Conservation (phyloP, 2,797 vertebrate genomes). For the Acanthurus leucopareius region DNA sequence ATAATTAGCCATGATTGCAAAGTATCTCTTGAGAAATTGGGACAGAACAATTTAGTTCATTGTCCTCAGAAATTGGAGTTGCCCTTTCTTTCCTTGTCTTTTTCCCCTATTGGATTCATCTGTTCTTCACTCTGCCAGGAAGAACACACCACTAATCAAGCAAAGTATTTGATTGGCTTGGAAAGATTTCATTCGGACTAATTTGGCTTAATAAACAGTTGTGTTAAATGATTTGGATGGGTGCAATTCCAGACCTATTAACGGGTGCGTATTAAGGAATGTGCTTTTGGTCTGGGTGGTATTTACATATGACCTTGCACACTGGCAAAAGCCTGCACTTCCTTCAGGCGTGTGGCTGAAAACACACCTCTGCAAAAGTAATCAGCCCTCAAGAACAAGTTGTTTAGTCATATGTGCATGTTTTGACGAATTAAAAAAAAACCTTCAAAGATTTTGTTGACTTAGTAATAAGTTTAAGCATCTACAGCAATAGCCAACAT, state of each 20-base stretch:
- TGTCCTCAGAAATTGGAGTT: conserved; percentile 80
- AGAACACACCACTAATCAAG: conserved; percentile 74
- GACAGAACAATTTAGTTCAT: conserved; percentile 80
- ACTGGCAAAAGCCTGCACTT: conserved; percentile 47
- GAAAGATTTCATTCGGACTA: conserved; percentile 69
- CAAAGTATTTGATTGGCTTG: conserved; percentile 72
- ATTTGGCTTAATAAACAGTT: conserved; percentile 74
- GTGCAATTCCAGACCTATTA: conserved; percentile 57
- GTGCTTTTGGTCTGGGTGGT: conserved; percentile 44
- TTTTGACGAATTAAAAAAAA: conserved; percentile 60
- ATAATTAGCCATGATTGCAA: conserved; percentile 83
- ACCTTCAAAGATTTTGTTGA: conserved; percentile 74
- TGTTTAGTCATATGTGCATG: conserved; percentile 57
- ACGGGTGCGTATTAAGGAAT: conserved; percentile 42
- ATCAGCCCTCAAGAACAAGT: conserved; percentile 61
- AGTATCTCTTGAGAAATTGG: conserved; percentile 85
- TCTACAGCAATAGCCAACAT: conserved; percentile 71
- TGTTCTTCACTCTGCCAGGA: conserved; percentile 58
- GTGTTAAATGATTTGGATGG: conserved; percentile 59
- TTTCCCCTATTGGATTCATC: conserved; percentile 65
- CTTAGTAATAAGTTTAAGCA: conserved; percentile 79
- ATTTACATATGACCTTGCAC: conserved; percentile 61
- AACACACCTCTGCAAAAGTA: conserved; percentile 46
- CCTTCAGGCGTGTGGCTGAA: conserved; percentile 42
- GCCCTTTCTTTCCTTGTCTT: conserved; percentile 67